A percentile compares a stretch with the other conserved stretches of the same genome.
These are phyloP conservation scores for Cochlearius cochlearius DNA, from an alignment of 2,113 vertebrate species.

Conservation along the genomic window DNA sequence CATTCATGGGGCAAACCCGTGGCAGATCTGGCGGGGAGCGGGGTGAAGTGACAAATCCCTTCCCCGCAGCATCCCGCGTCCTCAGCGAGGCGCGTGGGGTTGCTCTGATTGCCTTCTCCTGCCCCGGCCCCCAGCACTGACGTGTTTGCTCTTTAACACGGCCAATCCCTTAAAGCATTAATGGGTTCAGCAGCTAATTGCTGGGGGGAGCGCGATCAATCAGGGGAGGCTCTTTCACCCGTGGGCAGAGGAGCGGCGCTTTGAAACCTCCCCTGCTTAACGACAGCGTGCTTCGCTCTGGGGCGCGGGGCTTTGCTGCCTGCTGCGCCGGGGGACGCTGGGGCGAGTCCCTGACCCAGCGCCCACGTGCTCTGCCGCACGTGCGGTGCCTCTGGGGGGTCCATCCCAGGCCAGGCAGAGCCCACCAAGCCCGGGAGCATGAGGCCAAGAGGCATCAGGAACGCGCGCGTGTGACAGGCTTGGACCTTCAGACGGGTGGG, in stretches of 20 bases:
- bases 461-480: no score
- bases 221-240: not conserved
- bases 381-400: not conserved
- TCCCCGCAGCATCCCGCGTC: not conserved
- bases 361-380: not conserved
- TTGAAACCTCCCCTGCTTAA: not conserved
- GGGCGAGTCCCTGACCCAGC: not conserved
- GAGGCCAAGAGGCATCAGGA: not conserved
- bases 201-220: not conserved
- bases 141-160: not conserved
- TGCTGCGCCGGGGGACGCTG: no score
- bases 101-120: not conserved
- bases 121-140: not conserved
- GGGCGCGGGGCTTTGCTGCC: no score
- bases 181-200: not conserved
- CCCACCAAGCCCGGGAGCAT: not conserved
- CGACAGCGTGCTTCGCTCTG: fast-evolving
- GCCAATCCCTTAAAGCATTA: not conserved
- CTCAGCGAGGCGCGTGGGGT: not conserved
- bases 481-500: not conserved
- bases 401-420: not conserved
- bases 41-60: not conserved
- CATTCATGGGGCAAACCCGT: fast-evolving
- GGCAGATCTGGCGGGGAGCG: not conserved
- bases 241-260: not conserved